Percentiles rank a stretch among this genome's conserved stretches.
Conservation (phyloP, 2,113 vertebrate genomes). For the Cyphomyrus discorhynchus region DNA sequence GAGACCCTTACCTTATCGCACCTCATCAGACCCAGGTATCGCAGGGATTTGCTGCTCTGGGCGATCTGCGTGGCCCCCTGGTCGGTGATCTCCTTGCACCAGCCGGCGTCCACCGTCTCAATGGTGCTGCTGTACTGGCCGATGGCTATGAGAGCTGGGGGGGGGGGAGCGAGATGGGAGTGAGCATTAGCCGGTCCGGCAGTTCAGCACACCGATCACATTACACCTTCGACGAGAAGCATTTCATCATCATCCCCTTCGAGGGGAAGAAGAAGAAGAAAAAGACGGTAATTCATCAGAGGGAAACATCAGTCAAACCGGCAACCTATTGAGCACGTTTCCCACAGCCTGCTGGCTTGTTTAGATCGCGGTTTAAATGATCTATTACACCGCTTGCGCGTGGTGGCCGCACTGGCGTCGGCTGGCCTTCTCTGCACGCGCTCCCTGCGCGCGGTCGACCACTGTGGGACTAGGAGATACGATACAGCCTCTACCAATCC, state of each 20-base stretch:
- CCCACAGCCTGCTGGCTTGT: constrained; percentile 39
- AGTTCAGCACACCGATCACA: constrained; percentile 17
- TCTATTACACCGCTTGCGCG: constrained; percentile 43
- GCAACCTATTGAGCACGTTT: constrained; percentile 28
- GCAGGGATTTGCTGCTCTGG: constrained; percentile 91
- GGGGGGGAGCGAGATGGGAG: constrained; percentile 22
- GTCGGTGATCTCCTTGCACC: constrained; percentile 98
- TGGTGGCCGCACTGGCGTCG: constrained; percentile 37
- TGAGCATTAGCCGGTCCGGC: neutral
- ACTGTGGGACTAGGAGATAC: neutral
- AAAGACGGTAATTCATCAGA: constrained; percentile 12
- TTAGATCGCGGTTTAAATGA: constrained; percentile 42
- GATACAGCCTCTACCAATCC: neutral
- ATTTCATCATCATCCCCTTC: constrained; percentile 3
- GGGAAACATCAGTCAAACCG: neutral
- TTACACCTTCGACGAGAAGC: constrained; percentile 35
- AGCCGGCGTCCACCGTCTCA: constrained; percentile 95
- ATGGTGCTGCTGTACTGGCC: constrained; percentile 92
- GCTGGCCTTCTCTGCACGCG: neutral
- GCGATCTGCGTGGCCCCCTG: constrained; percentile 92
- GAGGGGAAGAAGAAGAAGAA: neutral
- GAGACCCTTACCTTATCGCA: constrained; percentile 86
- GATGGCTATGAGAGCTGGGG: constrained; percentile 90
- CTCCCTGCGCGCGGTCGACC: too few relatives aligned
- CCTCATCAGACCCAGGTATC: constrained; percentile 94